A percentile compares a stretch with the other conserved stretches of the same genome.
Evolutionary conservation across 2,113 vertebrate species (phyloP).

Genomic region (Pipa parva): DNA sequence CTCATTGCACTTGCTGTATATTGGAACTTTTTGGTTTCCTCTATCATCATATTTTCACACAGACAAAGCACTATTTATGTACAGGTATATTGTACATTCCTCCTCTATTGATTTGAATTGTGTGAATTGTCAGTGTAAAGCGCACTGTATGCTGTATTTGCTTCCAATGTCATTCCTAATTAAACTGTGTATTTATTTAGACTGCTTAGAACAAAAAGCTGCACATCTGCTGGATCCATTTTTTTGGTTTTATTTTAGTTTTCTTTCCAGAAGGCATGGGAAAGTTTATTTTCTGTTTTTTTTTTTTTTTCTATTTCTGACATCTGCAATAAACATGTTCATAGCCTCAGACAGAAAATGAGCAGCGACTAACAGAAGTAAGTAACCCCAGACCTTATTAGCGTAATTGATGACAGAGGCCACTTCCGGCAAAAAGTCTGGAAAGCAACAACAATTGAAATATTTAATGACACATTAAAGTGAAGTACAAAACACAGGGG

Average conservation of each 20-base stretch:
- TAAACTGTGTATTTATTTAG: slow-evolving; percentile 20
- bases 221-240: slow-evolving; percentile 40
- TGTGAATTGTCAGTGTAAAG: not conserved
- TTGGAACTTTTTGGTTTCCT: no score
- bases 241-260: slow-evolving; percentile 32
- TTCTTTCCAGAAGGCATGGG: slow-evolving; percentile 33
- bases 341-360: slow-evolving; percentile 48
- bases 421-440: slow-evolving; percentile 38
- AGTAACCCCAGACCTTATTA: slow-evolving; percentile 52
- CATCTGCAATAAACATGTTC: slow-evolving; percentile 48
- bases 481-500: slow-evolving; percentile 27
- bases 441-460: slow-evolving; percentile 43
- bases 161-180: not conserved
- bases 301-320: slow-evolving; percentile 43
- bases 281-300: slow-evolving; percentile 44
- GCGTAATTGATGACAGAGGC: slow-evolving; percentile 49
- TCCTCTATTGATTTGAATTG: not conserved
- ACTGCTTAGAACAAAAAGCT: slow-evolving; percentile 16
- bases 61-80: no score
- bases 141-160: not conserved
- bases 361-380: slow-evolving; percentile 46
- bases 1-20: no score
- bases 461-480: slow-evolving; percentile 44
- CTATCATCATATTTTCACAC: no score
- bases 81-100: no score